Conservation (phyloP, 2,113 vertebrate genomes). For the Podarcis muralis region DNA sequence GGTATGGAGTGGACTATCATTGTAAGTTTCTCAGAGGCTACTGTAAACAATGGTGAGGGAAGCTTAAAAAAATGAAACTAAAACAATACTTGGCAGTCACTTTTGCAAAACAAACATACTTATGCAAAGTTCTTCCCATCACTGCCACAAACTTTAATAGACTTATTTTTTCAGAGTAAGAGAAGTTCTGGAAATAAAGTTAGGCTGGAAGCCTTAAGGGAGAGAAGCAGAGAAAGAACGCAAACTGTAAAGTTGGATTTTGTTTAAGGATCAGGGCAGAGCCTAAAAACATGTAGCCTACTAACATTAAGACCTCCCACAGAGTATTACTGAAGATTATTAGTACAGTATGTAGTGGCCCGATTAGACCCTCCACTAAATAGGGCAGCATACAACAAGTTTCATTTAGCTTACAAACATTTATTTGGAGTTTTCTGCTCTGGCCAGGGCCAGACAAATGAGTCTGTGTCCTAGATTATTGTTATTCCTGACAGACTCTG, state of each 20-base stretch:
- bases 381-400: not conserved
- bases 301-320: slow-evolving; percentile 27
- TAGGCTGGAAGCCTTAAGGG: slow-evolving; percentile 31
- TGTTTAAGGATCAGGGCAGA: slow-evolving; percentile 18
- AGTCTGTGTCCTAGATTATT: slow-evolving; percentile 5
- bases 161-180: slow-evolving; percentile 53
- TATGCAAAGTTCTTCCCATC: slow-evolving; percentile 63
- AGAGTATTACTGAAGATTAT: slow-evolving; percentile 1
- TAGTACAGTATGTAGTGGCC: slow-evolving; percentile 35
- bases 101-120: slow-evolving; percentile 67
- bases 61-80: slow-evolving; percentile 54
- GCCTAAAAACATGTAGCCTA: slow-evolving; percentile 37
- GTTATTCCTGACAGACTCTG: slow-evolving; percentile 15
- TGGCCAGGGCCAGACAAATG: slow-evolving; percentile 1
- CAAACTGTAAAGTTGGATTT: not conserved
- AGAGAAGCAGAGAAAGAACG: not conserved
- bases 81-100: slow-evolving; percentile 69
- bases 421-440: not conserved
- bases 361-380: slow-evolving; percentile 18
- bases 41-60: slow-evolving; percentile 62
- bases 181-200: slow-evolving; percentile 46
- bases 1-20: slow-evolving; percentile 56
- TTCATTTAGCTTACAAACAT: slow-evolving; percentile 12
- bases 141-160: slow-evolving; percentile 57
- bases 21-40: slow-evolving; percentile 60